Base-by-base conservation (phyloP, 1,140 invertebrate species). In the Muscidifurax raptorellus region DNA sequence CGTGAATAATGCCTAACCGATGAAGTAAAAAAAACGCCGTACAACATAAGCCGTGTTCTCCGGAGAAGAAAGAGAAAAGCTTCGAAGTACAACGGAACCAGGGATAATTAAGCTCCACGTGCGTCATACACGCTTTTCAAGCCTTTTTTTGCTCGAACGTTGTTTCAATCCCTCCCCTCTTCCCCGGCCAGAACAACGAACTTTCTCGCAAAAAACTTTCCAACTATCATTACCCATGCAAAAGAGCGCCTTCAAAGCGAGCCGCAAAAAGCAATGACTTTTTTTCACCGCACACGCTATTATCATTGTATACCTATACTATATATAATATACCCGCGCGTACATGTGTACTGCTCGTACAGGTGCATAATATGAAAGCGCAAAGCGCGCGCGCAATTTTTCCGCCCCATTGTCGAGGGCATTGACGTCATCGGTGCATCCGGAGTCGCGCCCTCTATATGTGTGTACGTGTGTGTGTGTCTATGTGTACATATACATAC, bases 341-440 rank as follows among this genome's bases (percentile, higher is more conserved):
- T 13, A 12, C 47, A 22, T 22, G 10, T 52, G 18, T 12, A 5
- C 9, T 22, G 10, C 10, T 40, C 10, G 6, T 59, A 59, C 18
- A n/a, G 6, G 52, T 18, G 52, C 18, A 59, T 40, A 40, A 40
- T 12, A 40, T 7, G 4, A 22, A 59, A 59, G 52, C 18, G 22
- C 12, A 47, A 47, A 7, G 44, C 6, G 52, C 52, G 71, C 15
- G 32, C 72, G 28, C 64, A n/a, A 67, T 83, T 76, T 77, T 83
- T 76, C 40, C 69, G 27, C 67, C 13, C 69, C 77, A 80, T 79
- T 75, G 69, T 74, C 27, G 77, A 84, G 83, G 83, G 83, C 83
- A 80, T 80, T 84, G 83, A 84, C 83, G 83, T 84, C 83, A 84
- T 84, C 25, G 67, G 40, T 27, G 74, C 36, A 47, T 25, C 27